A percentile compares a stretch with the other conserved stretches of the same genome.
Evolutionary conservation across 2,888 invertebrate species (phyloP).

Genomic region (Neocrepidodera transversa): DNA sequence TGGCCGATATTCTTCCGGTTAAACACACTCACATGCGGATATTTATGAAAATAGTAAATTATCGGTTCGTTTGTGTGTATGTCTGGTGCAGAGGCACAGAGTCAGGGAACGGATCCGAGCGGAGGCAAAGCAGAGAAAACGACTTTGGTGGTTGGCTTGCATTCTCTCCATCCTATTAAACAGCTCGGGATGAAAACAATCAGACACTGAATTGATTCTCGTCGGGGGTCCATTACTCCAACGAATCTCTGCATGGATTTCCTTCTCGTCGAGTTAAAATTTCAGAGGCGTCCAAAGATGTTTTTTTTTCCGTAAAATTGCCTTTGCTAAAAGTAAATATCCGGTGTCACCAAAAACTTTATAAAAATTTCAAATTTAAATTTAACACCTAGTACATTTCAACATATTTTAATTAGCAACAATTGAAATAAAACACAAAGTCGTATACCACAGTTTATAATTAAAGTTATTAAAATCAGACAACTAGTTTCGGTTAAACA

Average conservation of each 20-base stretch:
- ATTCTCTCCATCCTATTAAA: conserved; percentile 57
- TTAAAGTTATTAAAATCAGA: no score
- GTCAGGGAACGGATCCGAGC: conserved; percentile 40
- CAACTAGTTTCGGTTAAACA: no score
- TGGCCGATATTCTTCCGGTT: conserved; percentile 33
- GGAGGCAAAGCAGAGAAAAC: conserved; percentile 31
- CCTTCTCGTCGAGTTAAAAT: conserved; percentile 44
- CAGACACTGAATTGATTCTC: conserved; percentile 61
- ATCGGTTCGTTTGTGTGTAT: conserved; percentile 55
- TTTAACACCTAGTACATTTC: no score
- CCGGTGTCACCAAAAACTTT: no score
- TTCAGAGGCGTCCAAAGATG: conserved; percentile 32
- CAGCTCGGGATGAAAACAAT: conserved; percentile 61
- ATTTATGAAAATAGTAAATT: conserved; percentile 53
- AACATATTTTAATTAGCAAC: no score
- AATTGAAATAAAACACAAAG: no score
- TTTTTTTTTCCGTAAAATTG: no score
- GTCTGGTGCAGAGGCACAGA: conserved; percentile 54
- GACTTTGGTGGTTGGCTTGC: conserved; percentile 32
- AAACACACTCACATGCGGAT: conserved; percentile 37
- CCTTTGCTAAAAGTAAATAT: no score
- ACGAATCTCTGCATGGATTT: conserved; percentile 51
- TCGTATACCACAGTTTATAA: no score
- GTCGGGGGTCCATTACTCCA: conserved; percentile 61
- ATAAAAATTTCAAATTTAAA: no score